A percentile compares a stretch with the other conserved stretches of the same genome.
Conservation (phyloP, 1,140 invertebrate genomes). For the Bactericera cockerelli region DNA sequence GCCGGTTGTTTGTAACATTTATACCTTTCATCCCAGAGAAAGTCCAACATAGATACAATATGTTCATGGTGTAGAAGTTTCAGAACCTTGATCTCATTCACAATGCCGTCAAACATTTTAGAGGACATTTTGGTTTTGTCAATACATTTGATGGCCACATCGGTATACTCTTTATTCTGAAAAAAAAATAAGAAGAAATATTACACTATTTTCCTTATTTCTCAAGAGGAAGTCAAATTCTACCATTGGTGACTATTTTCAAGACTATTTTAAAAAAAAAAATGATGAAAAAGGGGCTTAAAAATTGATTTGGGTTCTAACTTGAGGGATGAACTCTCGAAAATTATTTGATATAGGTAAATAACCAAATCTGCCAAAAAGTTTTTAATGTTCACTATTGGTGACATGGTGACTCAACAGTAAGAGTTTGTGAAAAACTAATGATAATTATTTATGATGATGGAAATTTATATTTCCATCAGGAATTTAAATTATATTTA, state of each 20-base stretch:
- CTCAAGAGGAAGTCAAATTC: not conserved
- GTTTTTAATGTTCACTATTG: too few species aligned
- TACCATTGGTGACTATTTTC: not conserved
- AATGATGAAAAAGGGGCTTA: not conserved
- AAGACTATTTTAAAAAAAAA: too few species aligned
- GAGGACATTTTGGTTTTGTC: constrained; percentile 56
- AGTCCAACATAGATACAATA: constrained; percentile 73
- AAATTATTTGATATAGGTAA: constrained; percentile 18
- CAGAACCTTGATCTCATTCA: constrained; percentile 71
- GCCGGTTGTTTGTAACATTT: too few species aligned
- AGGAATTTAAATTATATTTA: too few species aligned
- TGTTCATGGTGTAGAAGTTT: constrained; percentile 67
- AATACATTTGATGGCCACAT: constrained; percentile 72
- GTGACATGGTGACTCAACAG: too few species aligned
- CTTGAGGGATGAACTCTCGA: not conserved
- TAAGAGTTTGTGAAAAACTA: too few species aligned
- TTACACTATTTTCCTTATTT: not conserved
- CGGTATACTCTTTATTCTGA: constrained; percentile 42
- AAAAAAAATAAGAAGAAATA: constrained; percentile 23
- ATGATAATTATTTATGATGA: too few species aligned
- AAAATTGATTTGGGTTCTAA: constrained; percentile 2
- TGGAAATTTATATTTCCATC: too few species aligned
- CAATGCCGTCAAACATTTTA: constrained; percentile 58
- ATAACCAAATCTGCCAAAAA: not conserved
- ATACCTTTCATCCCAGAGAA: constrained; percentile 59